Conservation (phyloP, 1,140 invertebrate genomes). For the Aphidius ervi region DNA sequence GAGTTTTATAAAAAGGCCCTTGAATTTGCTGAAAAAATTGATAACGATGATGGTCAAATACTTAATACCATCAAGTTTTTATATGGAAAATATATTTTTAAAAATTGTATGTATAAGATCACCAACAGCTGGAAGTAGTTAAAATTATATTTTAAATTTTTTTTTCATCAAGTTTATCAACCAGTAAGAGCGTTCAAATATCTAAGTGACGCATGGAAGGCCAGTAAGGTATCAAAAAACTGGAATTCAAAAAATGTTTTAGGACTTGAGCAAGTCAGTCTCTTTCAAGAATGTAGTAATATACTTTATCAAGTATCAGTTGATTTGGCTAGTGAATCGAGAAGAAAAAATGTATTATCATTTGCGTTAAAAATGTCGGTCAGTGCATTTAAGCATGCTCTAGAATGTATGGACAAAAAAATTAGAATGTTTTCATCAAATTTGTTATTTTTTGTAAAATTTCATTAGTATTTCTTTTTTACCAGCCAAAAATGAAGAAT, state of each 20-base stretch:
- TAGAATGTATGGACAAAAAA: conserved; percentile 43
- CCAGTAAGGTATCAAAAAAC: not conserved
- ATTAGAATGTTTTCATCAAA: not conserved
- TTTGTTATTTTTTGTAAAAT: not conserved
- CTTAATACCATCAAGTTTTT: conserved; percentile 53
- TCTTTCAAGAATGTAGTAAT: not conserved
- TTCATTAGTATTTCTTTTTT: not conserved
- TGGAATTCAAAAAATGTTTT: not conserved
- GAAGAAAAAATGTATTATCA: conserved; percentile 37
- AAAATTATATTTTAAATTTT: conserved; percentile 1
- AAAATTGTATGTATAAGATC: conserved; percentile 46
- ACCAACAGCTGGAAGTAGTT: not conserved
- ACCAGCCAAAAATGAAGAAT: conserved; percentile 28
- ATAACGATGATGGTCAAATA: conserved; percentile 46
- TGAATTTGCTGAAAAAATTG: conserved; percentile 43
- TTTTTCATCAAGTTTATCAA: no score
- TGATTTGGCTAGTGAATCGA: conserved; percentile 40
- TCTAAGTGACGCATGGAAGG: no score
- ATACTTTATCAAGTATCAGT: conserved; percentile 51
- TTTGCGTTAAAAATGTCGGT: conserved; percentile 47
- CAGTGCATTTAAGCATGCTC: conserved; percentile 52
- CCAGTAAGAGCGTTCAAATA: no score
- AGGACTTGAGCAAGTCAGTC: not conserved
- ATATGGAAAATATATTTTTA: conserved; percentile 55
- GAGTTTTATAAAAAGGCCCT: conserved; percentile 52